A percentile compares a stretch with the other conserved stretches of the same genome.
phyloP scores from a whole-genome alignment of 2,113 vertebrate genomes.

The Myanophis thanlyinensis region DNA sequence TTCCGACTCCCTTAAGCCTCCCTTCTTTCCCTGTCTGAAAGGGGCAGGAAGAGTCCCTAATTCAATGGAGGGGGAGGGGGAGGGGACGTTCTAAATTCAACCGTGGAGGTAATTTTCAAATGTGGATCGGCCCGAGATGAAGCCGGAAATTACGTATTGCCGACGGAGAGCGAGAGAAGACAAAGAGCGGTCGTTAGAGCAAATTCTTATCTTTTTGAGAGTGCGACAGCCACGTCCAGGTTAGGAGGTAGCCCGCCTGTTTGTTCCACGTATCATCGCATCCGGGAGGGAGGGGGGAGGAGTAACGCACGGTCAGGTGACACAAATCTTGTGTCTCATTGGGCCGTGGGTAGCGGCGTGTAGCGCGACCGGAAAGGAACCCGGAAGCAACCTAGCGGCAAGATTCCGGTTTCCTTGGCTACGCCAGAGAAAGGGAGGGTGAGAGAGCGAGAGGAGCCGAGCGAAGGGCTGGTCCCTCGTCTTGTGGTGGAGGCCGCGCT shows the following conservation, averaged over 20 bases:
- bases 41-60: background rate
- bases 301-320: background rate
- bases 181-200: too few relatives aligned
- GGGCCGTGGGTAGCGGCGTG: fast-evolving
- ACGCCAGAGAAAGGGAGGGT: slow-evolving; percentile 54
- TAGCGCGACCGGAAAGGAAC: background rate
- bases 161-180: too few relatives aligned
- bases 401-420: slow-evolving; percentile 71
- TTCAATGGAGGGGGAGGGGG: background rate
- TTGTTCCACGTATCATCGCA: background rate
- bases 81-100: background rate
- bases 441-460: background rate
- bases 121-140: background rate
- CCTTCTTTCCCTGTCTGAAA: background rate
- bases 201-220: background rate
- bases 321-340: background rate
- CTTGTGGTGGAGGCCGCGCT: background rate
- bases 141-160: background rate
- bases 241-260: background rate
- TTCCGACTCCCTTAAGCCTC: background rate
- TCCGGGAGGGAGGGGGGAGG: background rate
- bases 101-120: background rate
- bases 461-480: slow-evolving; percentile 53
- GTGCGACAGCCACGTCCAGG: background rate
- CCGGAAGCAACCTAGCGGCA: background rate